Evolutionary conservation across 1,140 invertebrate species (phyloP), one percentile per base, ranked within the genome.

Genomic region (Lordiphosa mommai): DNA sequence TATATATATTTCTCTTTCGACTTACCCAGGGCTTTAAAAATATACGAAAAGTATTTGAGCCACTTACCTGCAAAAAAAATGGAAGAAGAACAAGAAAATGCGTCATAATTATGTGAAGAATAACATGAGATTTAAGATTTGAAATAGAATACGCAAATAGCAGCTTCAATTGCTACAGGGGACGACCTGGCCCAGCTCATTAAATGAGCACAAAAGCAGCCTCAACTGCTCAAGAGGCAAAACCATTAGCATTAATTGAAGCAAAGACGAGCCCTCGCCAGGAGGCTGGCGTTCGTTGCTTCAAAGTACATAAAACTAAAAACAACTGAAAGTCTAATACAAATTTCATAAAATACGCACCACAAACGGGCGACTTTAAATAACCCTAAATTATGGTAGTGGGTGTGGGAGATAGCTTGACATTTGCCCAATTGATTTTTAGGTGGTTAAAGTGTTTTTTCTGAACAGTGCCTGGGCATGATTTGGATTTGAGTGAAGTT

Each of bases 11-110:
- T 2, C 20, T 27, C 9, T 23, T 43, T 27, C 20, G 63, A 82
- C 77, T 82, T 84, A 82, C 72, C 61, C 41, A 36, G 40, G 60
- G 50, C 66, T 46, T 47, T 58, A 58, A 76, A 74, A 76, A 80
- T 76, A 80, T 71, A 57, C 77, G 66, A 41, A 52, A 80, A 76
- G 71, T 64, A 68, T 76, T 59, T 43, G 43, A 56, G 61, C 41
- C 71, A 82, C 76, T 82, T 84, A 82, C 76, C 76, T 82, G 77
- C 40, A 69, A 43, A 33, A 63, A 49, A 50, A 17, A 58, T n/a
- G n/a, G 37, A 27, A 52, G 36, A 66, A 68, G 27, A 56, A 32
- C 16, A 38, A 12, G 37, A 65, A 82, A 67, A 61, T 65, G 36
- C 50, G 50, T 67, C 49, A 67, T 82, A 82, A 76, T 80, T 82